These are phyloP conservation scores for Neoitamus cyanurus DNA, from an alignment of 2,888 invertebrate species.

Conservation along the genomic window DNA sequence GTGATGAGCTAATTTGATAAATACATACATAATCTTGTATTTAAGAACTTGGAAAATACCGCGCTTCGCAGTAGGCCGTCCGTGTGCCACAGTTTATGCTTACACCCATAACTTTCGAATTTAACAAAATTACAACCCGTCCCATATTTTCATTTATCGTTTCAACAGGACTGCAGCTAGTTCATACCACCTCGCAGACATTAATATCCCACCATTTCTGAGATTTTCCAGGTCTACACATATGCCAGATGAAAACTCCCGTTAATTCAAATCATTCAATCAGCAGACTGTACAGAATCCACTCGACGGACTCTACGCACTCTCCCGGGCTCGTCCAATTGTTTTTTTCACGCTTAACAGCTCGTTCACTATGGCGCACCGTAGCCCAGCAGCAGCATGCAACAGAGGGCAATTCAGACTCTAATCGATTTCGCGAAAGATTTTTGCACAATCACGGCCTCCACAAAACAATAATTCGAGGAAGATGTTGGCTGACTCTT, in stretches of 20 bases:
- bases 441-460: slow-evolving; percentile 1
- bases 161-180: no score
- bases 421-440: slow-evolving; percentile 4
- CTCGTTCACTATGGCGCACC: neutral
- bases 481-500: neutral
- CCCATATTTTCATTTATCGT: no score
- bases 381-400: neutral
- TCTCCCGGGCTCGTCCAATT: neutral
- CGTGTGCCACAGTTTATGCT: no score
- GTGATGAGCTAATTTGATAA: no score
- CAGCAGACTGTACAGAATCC: neutral
- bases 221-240: neutral
- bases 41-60: no score
- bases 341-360: slow-evolving; percentile 20
- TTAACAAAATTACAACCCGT: no score
- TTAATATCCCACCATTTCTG: neutral
- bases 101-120: no score
- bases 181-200: neutral
- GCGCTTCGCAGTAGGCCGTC: no score
- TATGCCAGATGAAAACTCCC: neutral
- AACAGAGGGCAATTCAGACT: neutral
- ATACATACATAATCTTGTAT: no score
- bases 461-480: neutral
- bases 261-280: neutral
- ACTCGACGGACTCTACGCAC: neutral